Base-by-base conservation (phyloP, 2,888 invertebrate genomes). In the Drosophila paucipuncta region DNA sequence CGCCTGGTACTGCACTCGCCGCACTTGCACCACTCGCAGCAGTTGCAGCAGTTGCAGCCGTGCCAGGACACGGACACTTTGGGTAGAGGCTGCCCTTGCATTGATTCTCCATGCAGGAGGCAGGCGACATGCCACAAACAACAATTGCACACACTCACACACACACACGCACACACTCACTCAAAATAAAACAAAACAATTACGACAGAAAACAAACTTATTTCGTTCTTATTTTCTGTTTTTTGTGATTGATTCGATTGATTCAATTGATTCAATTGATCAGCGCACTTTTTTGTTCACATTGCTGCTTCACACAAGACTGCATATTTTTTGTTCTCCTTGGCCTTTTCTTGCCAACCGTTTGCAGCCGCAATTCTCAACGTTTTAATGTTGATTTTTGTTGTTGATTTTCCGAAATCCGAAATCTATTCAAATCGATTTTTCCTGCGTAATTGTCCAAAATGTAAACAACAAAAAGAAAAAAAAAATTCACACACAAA, bases 401-500 rank as follows among this genome's bases (percentile, higher is more conserved):
- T 49, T 70, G 70, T 54, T 69, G 76, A 76, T 76, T 78, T 76
- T 78, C 16, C 9, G 16, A 25, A 25, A 47, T 62, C 72, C 57
- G 57, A 75, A 68, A 68, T 69, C 66, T 68, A 50, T 66, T 78
- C 52, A 43, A 69, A 59, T 78, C 60, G 52, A 73, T 76, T 73
- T 66, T 74, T 49, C 49, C 84, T 84, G 84, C 84, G 89, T 89
- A 84, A 89, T 89, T 89, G 87, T 86, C 87, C 89, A 86, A 86
- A 86, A 89, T 83, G 86, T 89, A 83, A 80, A 84, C 89, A 85
- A 63, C 57, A 47, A 47, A 18, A 49, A 18, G 35, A 63, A 49
- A 13, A 2, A 22, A 13, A 22, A 13, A 22, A 39, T 4, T 11
- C 43, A 68, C 39, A 59, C 39, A 58, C n/a, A 47, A 33, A 41